A percentile compares a stretch with the other conserved stretches of the same genome.
Conservation (phyloP, 2,113 vertebrate species). For the Rutilus rutilus region DNA sequence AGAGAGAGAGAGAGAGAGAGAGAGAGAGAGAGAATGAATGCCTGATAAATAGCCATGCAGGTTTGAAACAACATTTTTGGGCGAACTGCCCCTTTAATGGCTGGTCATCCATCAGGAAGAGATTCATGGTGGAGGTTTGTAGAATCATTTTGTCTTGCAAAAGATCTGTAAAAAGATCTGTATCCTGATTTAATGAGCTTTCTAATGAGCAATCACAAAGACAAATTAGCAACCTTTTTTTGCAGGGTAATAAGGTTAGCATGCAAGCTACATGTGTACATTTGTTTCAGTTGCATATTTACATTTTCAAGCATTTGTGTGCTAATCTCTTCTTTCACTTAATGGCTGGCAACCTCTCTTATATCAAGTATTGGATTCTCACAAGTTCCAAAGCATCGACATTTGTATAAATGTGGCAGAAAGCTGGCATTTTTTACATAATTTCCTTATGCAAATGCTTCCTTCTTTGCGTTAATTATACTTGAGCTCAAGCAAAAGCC, state of each 20-base stretch:
- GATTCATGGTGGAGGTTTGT: background rate
- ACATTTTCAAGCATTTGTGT: background rate
- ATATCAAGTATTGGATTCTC: conserved; percentile 8
- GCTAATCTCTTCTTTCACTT: background rate
- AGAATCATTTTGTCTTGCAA: background rate
- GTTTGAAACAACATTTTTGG: background rate
- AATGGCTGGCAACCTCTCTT: background rate
- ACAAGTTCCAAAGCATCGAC: background rate
- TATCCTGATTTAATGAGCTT: background rate
- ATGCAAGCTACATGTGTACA: background rate
- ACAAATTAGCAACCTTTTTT: background rate
- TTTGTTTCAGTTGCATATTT: background rate
- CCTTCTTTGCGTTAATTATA: background rate
- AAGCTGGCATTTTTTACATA: background rate
- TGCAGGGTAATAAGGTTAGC: background rate
- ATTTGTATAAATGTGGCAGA: background rate
- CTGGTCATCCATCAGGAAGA: background rate
- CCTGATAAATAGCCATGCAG: background rate
- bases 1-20: no score
- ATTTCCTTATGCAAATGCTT: background rate
- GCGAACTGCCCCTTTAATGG: background rate
- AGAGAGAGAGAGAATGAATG: no score
- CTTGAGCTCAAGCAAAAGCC: background rate
- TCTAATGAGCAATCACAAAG: background rate
- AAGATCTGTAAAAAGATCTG: background rate